These are phyloP conservation scores for Acinonyx jubatus DNA, from an alignment of 2,113 vertebrate genomes.

Conservation along the genomic window DNA sequence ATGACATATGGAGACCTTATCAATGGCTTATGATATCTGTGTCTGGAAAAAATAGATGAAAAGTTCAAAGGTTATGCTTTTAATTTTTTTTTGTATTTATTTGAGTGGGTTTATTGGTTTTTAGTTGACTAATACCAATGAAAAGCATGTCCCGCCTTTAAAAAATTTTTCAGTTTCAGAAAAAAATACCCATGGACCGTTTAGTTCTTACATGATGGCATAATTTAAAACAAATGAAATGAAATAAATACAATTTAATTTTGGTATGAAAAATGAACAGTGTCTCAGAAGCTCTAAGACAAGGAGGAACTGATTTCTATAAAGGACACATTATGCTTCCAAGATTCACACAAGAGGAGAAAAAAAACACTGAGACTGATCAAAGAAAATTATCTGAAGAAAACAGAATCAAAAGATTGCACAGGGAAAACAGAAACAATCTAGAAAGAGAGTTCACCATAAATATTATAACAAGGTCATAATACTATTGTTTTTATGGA, in stretches of 20 bases:
- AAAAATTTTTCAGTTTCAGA: slow-evolving; percentile 40
- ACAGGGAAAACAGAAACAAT: slow-evolving; percentile 1
- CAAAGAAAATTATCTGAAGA: slow-evolving; percentile 68
- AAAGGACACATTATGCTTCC: slow-evolving; percentile 18
- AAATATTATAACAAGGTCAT: not conserved
- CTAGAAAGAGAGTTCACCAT: not conserved
- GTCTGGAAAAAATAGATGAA: not conserved
- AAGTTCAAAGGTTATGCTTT: not conserved
- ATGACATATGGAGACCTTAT: not conserved
- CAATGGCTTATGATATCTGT: not conserved
- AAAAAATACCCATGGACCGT: not conserved
- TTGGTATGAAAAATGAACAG: slow-evolving; percentile 51
- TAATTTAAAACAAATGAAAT: slow-evolving; percentile 69
- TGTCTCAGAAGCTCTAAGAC: slow-evolving; percentile 38
- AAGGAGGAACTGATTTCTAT: not conserved
- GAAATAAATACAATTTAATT: slow-evolving; percentile 59
- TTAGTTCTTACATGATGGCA: slow-evolving; percentile 27
- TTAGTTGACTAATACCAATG: not conserved
- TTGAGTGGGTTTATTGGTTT: not conserved
- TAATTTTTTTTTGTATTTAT: not conserved
- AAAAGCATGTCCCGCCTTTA: slow-evolving; percentile 35
- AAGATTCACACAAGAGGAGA: slow-evolving; percentile 36
- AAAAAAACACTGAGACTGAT: slow-evolving; percentile 43
- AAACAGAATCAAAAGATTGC: slow-evolving; percentile 36
- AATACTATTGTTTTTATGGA: slow-evolving; percentile 9